phyloP scores from a whole-genome alignment of 2,797 vertebrate species.

The Heterohyrax brucei region DNA sequence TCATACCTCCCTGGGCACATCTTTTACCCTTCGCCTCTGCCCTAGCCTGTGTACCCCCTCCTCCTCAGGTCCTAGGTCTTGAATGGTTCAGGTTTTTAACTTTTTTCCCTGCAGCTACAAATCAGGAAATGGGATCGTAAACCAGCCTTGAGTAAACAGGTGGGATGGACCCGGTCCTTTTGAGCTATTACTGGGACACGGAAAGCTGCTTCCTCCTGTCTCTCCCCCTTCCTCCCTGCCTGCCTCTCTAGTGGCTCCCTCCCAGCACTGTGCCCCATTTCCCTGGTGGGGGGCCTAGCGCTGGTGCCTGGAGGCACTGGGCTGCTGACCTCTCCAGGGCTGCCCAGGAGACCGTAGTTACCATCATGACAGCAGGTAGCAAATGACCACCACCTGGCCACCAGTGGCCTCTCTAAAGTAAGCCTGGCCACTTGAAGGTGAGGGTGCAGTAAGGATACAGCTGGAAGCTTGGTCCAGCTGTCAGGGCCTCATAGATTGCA shows the following conservation, averaged over 20 bases:
- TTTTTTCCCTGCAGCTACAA: constrained; percentile 52
- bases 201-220: neutral
- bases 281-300: neutral
- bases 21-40: too few species aligned
- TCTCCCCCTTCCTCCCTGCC: too few species aligned
- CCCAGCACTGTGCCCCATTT: neutral
- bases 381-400: neutral
- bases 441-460: too few species aligned
- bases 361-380: neutral
- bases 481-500: neutral
- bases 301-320: neutral
- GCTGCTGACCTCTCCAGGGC: neutral
- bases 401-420: neutral
- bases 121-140: constrained; percentile 66
- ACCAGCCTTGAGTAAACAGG: constrained; percentile 42
- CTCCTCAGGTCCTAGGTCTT: neutral
- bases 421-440: neutral
- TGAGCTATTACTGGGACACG: neutral
- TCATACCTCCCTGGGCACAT: neutral
- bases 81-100: constrained; percentile 5
- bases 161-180: neutral
- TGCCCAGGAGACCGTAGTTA: neutral
- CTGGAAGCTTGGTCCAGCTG: neutral
- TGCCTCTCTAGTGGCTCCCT: too few species aligned
- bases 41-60: neutral